phyloP scores from a whole-genome alignment of 2,888 invertebrate genomes.

The Drosophila niveifrons region DNA sequence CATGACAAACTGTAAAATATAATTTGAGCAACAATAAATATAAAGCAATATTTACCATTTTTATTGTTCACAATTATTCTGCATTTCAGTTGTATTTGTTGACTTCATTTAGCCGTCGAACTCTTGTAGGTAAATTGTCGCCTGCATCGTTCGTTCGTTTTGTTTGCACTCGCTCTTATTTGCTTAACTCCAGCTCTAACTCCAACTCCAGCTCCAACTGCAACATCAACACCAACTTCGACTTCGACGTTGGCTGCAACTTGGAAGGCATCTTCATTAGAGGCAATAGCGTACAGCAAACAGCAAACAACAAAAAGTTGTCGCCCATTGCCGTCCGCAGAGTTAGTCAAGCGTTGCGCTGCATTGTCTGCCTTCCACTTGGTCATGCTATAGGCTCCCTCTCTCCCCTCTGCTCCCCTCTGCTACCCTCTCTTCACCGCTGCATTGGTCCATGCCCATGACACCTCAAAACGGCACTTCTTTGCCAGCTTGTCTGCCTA shows the following conservation, averaged over 20 bases:
- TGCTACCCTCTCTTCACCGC: not conserved
- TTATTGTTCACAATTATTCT: not conserved
- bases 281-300: conserved; percentile 41
- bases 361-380: conserved; percentile 51
- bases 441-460: conserved; percentile 57
- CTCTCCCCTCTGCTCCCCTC: not conserved
- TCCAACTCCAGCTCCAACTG: conserved; percentile 11
- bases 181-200: conserved; percentile 28
- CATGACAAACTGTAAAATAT: not conserved
- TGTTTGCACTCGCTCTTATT: conserved; percentile 40
- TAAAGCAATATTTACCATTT: not conserved
- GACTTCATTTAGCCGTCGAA: not conserved
- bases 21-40: not conserved
- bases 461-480: conserved; percentile 57
- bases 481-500: conserved; percentile 47
- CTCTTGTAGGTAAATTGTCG: conserved; percentile 11
- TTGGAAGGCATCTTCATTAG: conserved; percentile 72
- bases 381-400: conserved; percentile 25
- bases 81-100: not conserved
- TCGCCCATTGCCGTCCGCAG: conserved; percentile 45
- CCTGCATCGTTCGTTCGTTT: conserved; percentile 17
- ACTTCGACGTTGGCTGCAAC: conserved; percentile 13
- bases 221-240: conserved; percentile 12
- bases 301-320: conserved; percentile 33
- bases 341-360: conserved; percentile 68